Base-by-base conservation (phyloP, 1,140 invertebrate genomes). In the Rhynchophorus ferrugineus region DNA sequence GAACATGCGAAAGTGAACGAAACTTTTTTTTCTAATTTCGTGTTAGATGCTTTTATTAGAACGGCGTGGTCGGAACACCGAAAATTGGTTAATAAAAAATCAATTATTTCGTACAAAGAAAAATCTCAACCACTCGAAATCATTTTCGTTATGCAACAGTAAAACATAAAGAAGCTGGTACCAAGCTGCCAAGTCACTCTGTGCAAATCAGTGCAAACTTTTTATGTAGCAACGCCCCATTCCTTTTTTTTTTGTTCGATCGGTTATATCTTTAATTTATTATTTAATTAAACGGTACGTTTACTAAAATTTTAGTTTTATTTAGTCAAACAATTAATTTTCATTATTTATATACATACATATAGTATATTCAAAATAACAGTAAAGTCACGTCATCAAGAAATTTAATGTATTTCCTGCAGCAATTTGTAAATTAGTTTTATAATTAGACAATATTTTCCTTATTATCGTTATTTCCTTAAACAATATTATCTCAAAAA, bases 151-250 rank as follows among this genome's bases (percentile, higher is more conserved):
- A 16, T 39, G 7, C 37, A 39, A 5, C 37, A 39, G 3, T 16
- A 3, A 39, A 39, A 5, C 14, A 39, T n/a, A 39, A 39, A 39
- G 37, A 39, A 39, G 37, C 37, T 39, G 11, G 19, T 17, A 39
- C 11, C 17, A 18, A 39, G 5, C 2, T 18, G 37, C 17, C 16
- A 3, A 39, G 17, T 39, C 17, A 36, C 16, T 11, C 3, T 36
- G 34, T 14, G 16, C 16, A 36, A 36, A 36, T 36, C 16, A 36
- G 3, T 5, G n/a, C n/a, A 36, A 36, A 11, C 34, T 33, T 33
- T 33, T 33, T 11, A 33, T 33, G 5, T 6, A 5, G 5, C 24
- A 5, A 33, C 24, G 24, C 24, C 11, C 5, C 11, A 33, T 33
- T 33, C 24, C 11, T 33, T 33, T 11, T 6, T 33, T 6, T 33